A percentile compares a stretch with the other conserved stretches of the same genome.
Conservation (phyloP, 30 jellyfish, hydroid and myxozoan species). For the Mastigias papua region DNA sequence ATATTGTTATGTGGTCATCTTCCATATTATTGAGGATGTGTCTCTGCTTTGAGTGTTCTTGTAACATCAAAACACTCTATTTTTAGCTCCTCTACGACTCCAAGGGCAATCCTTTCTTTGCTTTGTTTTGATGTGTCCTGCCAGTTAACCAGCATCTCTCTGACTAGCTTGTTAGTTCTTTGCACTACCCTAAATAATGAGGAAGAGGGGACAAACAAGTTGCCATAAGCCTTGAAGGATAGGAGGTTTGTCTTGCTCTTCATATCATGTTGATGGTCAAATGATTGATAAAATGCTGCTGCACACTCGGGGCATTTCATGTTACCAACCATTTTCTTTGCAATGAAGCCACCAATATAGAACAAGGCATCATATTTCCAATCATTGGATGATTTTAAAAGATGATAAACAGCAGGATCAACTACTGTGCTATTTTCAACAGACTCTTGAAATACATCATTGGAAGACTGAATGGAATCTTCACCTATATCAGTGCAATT, state of each 20-base stretch:
- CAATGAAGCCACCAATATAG: slow-evolving; percentile 41
- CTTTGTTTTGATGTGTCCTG: slow-evolving; percentile 1
- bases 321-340: background rate
- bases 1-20: background rate
- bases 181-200: slow-evolving; percentile 34
- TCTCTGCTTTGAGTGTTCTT: slow-evolving; percentile 20
- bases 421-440: background rate
- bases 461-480: background rate
- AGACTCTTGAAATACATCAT: background rate
- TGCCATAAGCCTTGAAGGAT: slow-evolving; percentile 29
- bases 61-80: background rate
- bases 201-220: slow-evolving; percentile 35
- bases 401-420: slow-evolving; percentile 28
- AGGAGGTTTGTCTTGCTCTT: slow-evolving; percentile 37
- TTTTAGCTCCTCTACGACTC: slow-evolving; percentile 13
- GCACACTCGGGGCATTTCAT: slow-evolving; percentile 49
- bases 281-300: slow-evolving; percentile 23
- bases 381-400: slow-evolving; percentile 16
- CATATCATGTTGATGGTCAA: background rate
- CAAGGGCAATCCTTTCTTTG: slow-evolving; percentile 7
- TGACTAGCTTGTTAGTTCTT: slow-evolving; percentile 18
- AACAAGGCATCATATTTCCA: slow-evolving; percentile 37
- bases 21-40: slow-evolving; percentile 11
- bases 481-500: too few relatives aligned
- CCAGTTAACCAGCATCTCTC: slow-evolving; percentile 23